Conservation (phyloP, 2,888 invertebrate species). For the Resseliella maxima region DNA sequence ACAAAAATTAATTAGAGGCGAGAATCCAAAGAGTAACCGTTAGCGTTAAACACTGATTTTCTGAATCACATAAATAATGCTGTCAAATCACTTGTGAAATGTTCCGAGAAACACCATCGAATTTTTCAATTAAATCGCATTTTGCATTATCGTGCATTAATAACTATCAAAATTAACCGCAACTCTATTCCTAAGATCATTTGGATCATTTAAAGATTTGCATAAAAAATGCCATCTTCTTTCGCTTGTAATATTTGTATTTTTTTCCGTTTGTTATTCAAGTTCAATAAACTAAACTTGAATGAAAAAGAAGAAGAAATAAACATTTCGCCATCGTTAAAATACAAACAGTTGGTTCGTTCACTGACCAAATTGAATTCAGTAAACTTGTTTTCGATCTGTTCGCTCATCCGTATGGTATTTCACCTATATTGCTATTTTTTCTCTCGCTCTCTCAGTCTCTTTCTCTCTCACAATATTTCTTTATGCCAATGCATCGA, state of each 20-base stretch:
- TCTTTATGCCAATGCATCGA: background rate
- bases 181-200: no score
- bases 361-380: background rate
- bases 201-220: background rate
- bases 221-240: background rate
- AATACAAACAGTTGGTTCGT: background rate
- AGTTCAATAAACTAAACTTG: constrained; percentile 3
- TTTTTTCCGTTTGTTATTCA: background rate
- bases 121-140: no score
- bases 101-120: no score
- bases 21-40: no score
- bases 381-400: constrained; percentile 7
- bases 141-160: no score
- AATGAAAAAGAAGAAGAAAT: background rate
- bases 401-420: no score
- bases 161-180: no score
- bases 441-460: background rate
- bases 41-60: no score
- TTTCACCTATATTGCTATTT: no score
- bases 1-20: no score
- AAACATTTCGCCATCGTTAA: constrained; percentile 16
- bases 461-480: background rate
- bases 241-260: background rate
- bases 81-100: no score
- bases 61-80: no score